These are phyloP conservation scores for Autographa pulchrina DNA, from an alignment of 2,888 invertebrate species.

Conservation along the genomic window DNA sequence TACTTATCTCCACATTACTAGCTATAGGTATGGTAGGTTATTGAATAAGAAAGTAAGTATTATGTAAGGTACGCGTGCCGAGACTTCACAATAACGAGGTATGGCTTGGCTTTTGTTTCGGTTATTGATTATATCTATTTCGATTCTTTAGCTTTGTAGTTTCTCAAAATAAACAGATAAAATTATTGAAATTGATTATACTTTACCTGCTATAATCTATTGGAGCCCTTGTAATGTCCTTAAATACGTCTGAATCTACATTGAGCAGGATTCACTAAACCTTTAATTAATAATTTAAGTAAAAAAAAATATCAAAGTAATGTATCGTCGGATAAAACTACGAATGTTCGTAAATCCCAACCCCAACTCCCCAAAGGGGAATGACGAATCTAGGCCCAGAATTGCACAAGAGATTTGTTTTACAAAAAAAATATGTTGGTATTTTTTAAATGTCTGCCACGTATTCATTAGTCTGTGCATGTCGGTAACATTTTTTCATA, in stretches of 20 bases:
- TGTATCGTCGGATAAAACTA: background rate
- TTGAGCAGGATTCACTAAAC: background rate
- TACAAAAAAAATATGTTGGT: too few relatives aligned
- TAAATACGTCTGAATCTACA: background rate
- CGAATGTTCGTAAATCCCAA: background rate
- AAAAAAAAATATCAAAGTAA: too few relatives aligned
- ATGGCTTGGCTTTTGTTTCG: constrained; percentile 27
- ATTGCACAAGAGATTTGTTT: too few relatives aligned
- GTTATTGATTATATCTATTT: constrained; percentile 27
- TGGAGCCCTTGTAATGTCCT: too few relatives aligned
- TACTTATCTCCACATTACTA: constrained; percentile 34
- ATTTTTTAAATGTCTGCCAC: too few relatives aligned
- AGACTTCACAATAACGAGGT: constrained; percentile 47
- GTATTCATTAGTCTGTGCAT: too few relatives aligned
- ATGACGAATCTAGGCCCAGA: too few relatives aligned
- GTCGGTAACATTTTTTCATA: too few relatives aligned
- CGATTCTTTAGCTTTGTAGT: background rate
- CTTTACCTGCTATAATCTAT: background rate
- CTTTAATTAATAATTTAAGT: too few relatives aligned
- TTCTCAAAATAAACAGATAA: background rate
- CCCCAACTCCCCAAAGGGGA: background rate
- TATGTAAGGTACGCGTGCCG: constrained; percentile 50
- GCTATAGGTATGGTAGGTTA: constrained; percentile 43
- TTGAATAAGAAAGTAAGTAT: constrained; percentile 57
- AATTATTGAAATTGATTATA: background rate